Evolutionary conservation across 2,888 invertebrate species (phyloP), one percentile per base, ranked within the genome.

Genomic region (Stictocephala bisonia): DNA sequence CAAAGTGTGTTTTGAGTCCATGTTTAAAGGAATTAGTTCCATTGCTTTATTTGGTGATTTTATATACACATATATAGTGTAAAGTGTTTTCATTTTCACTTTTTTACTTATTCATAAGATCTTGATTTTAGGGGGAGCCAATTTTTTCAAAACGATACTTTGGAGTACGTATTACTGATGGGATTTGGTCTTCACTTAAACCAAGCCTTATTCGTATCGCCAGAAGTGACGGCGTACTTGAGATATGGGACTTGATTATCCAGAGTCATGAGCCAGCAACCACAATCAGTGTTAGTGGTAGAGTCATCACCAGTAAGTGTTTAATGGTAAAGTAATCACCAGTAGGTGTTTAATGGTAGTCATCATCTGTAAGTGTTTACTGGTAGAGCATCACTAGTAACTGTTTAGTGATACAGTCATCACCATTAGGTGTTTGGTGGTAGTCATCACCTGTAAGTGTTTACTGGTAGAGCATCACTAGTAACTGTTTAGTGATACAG

Each of bases 161-260:
- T 26, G 75, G 76, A 7, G 73, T 72, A 3, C 66, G 41, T 29
- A 35, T 77, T 6, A 78, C 77, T n/a, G 73, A 72, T 50, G 74
- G 76, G n/a, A 53, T 74, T 2, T 79, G 78, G 78, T 77, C 76
- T 2, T 41, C 67, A 13, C 69, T 74, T 6, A 75, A 75, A 51
- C 76, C 78, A 2, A 75, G 77, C 27, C 40, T 77, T 15, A 78
- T 78, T 29, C 66, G 76, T 13, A 74, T 79, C 11, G 78, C 78
- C 13, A 66, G 74, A n/a, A 75, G 75, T 15, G 77, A 78, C 48
- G 79, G 79, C 6, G 73, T 66, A 13, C 71, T 79, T 7, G 79
- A 79, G 71, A 74, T 79, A 29, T 79, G 79, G 79, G 79, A 79
- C 40, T 26, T 79, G 9, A 48, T 78, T 9, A 48, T 69, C 9